These are phyloP conservation scores for Hormiphora californensis DNA, from an alignment of 37 sponge, comb jelly and placozoan genomes.

Conservation along the genomic window DNA sequence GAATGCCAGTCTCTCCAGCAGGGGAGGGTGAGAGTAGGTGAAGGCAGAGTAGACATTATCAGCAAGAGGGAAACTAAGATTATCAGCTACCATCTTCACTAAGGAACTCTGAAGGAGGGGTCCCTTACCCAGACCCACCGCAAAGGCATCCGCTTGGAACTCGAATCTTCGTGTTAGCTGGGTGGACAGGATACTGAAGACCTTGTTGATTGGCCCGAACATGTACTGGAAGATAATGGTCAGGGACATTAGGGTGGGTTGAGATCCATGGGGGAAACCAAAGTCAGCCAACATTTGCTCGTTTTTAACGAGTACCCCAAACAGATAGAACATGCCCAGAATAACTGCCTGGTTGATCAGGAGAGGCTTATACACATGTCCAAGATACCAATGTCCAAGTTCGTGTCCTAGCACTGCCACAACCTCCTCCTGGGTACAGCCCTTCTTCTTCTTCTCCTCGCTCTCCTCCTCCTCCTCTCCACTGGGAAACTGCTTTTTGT, in stretches of 20 bases:
- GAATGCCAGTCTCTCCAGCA: constrained; percentile 69
- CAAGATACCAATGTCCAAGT: constrained; percentile 89
- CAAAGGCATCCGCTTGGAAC: constrained; percentile 92
- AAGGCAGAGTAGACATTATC: constrained; percentile 88
- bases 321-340: constrained; percentile 65
- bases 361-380: constrained; percentile 74
- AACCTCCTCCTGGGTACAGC: constrained; percentile 77
- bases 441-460: constrained; percentile 55
- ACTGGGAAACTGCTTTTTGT: neutral
- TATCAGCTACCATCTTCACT: constrained; percentile 72
- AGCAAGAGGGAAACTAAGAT: constrained; percentile 80
- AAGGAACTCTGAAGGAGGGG: constrained; percentile 63
- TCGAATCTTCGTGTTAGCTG: constrained; percentile 78
- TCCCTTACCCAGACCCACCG: constrained; percentile 58
- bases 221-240: constrained; percentile 70
- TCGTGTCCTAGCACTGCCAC: constrained; percentile 89
- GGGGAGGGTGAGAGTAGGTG: constrained; percentile 85
- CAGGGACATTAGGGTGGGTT: constrained; percentile 81
- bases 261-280: constrained; percentile 71
- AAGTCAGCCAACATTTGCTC: constrained; percentile 72
- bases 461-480: neutral
- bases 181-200: constrained; percentile 64
- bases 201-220: constrained; percentile 61
- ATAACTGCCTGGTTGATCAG: constrained; percentile 63
- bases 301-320: constrained; percentile 76